Evolutionary conservation across 1,140 invertebrate genomes (phyloP), one percentile per base, ranked within the genome.

Genomic region (Panonychus citri): DNA sequence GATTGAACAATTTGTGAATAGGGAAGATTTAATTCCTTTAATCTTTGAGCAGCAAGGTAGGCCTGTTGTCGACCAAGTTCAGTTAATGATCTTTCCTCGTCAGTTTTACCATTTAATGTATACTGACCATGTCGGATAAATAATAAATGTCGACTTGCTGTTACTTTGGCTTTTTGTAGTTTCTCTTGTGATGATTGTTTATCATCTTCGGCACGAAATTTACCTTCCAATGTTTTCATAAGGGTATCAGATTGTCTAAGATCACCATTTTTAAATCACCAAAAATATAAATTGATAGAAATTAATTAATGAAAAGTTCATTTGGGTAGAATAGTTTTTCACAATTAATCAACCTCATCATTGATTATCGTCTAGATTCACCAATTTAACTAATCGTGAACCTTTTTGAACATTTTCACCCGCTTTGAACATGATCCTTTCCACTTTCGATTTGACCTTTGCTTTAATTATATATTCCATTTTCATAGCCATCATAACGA

Each of bases 401-500:
- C 74, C 73, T 50, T 68, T 67, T 25, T 72, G 73, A 7, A 74
- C 74, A 55, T 75, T 77, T 66, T 71, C 70, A 3, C 77, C 76
- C 37, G 76, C 73, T 37, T 73, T 71, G 25, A 94, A 94, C 68
- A 98, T 74, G 71, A n/a, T n/a, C n/a, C 78, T 76, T 51, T 82
- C 76, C 15, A 96, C 76, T 3, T 74, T 75, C 40, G 82, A 87
- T 66, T 81, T 76, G 27, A 75, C 73, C 12, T 80, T 78, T 7
- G 89, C 83, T 64, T 81, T 80, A 4, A 95, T 80, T 1, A 90
- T 78, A 69, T 91, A 81, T 78, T 99, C 94, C 94, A 99, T 99
- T 76, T 98, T 99, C 94, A 99, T 99, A 10, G 94, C 94, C 57
- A 90, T 87, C 65, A 95, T 81, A 46, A 91, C 81, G 40, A 91